Evolutionary conservation across 2,888 invertebrate species (phyloP), one percentile per base, ranked within the genome.

Genomic region (Drosophila engyochracea): DNA sequence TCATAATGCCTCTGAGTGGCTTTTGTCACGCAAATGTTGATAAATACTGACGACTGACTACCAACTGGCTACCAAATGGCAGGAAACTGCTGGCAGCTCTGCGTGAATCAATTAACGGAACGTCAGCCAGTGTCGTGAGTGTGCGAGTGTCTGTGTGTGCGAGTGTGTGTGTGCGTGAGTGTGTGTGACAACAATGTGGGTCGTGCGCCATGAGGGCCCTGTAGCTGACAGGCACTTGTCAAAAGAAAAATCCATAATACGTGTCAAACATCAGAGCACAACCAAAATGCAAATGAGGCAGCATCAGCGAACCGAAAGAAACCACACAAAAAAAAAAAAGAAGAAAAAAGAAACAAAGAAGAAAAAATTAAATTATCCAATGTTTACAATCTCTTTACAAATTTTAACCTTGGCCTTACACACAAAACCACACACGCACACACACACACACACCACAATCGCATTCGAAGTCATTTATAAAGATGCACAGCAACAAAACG

Each of bases 341-440:
- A 6, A 30, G 9, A 19, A 39, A n/a, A 25, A 28, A 31, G 31
- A 31, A 39, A 7, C 3, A 14, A 35, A 31, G 30, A 28, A 54
- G 35, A 54, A 55, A 54, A 71, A 82, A 72, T 72, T 77, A 67
- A 74, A 83, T 76, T 77, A 89, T 83, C 85, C 86, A 84, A 84
- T 82, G 85, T 81, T 87, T 90, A 87, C 87, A 87, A 87, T 87
- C 87, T 82, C 86, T 87, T 87, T 90, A 87, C 87, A 89, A 87
- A 89, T 90, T 90, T 87, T 54, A 64, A 81, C 87, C 87, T 89
- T 87, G 90, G 87, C 87, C 87, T 87, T 87, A 87, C 88, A 89
- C 82, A 74, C 70, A 57, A 60, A 63, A 54, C 33, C 35, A 70
- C 28, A 53, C 44, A 66, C 49, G 49, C 31, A 33, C 39, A 64